Conservation (phyloP, 2,888 invertebrate species). For the Lycia hirtaria region DNA sequence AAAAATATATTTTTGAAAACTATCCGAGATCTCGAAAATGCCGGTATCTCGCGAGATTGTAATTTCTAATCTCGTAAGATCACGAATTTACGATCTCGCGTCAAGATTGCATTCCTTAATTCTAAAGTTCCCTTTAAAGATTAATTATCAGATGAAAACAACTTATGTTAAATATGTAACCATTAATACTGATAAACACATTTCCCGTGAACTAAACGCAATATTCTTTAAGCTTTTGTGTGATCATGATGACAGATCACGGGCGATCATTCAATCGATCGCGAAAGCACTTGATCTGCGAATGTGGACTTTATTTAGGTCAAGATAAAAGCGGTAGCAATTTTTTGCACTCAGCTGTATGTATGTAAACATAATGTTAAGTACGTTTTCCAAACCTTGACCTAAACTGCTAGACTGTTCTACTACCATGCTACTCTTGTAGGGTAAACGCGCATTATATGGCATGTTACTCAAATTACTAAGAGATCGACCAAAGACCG, state of each 20-base stretch:
- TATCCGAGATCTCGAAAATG: no score
- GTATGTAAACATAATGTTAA: conserved; percentile 29
- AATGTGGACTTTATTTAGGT: background rate
- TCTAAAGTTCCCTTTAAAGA: no score
- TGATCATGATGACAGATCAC: conserved; percentile 18
- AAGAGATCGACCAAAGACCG: background rate
- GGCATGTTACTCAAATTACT: background rate
- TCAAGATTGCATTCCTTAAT: no score
- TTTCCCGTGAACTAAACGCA: background rate
- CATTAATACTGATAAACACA: conserved; percentile 1
- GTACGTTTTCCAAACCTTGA: conserved; percentile 58
- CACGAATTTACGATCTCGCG: no score
- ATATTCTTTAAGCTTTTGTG: conserved; percentile 5
- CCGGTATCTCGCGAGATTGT: no score
- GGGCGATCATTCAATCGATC: conserved; percentile 6
- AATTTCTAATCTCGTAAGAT: no score
- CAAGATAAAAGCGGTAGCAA: background rate
- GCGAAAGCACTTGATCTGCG: background rate
- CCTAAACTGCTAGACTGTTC: conserved; percentile 57
- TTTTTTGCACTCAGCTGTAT: background rate
- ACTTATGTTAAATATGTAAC: background rate
- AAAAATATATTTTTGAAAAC: no score
- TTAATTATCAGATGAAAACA: background rate
- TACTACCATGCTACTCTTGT: conserved; percentile 50
- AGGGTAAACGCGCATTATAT: conserved; percentile 11